Conservation (phyloP, 2,888 invertebrate species). For the Hyles lineata region DNA sequence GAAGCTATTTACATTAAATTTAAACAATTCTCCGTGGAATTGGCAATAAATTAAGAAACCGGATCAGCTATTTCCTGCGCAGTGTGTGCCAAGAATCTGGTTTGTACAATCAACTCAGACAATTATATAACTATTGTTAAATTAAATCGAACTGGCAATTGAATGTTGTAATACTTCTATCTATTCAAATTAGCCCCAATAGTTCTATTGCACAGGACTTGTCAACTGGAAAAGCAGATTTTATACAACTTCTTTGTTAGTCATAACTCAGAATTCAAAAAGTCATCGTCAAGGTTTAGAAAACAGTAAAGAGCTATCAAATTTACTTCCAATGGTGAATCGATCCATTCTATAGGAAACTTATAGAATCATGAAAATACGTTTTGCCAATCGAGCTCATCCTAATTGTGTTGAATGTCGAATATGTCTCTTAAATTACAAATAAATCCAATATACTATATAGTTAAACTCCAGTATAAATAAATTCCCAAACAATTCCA, state of each 20-base stretch:
- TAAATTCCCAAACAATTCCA: background rate
- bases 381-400: too few relatives aligned
- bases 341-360: too few relatives aligned
- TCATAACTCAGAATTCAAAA: too few relatives aligned
- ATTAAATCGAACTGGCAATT: background rate
- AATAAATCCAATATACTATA: background rate
- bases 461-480: background rate
- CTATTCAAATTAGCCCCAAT: background rate
- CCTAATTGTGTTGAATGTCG: background rate
- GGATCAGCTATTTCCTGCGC: slow-evolving; percentile 19
- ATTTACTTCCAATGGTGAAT: too few relatives aligned
- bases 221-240: background rate
- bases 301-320: too few relatives aligned
- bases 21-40: slow-evolving; percentile 33
- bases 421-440: background rate
- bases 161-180: background rate
- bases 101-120: background rate
- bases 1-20: slow-evolving; percentile 32
- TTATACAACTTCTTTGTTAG: too few relatives aligned
- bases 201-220: too few relatives aligned
- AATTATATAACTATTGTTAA: background rate
- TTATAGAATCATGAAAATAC: too few relatives aligned
- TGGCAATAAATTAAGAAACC: slow-evolving; percentile 17
- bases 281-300: too few relatives aligned
- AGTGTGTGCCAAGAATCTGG: slow-evolving; percentile 2